phyloP scores from a whole-genome alignment of 2,888 invertebrate genomes.

The Synanthedon myopaeformis region DNA sequence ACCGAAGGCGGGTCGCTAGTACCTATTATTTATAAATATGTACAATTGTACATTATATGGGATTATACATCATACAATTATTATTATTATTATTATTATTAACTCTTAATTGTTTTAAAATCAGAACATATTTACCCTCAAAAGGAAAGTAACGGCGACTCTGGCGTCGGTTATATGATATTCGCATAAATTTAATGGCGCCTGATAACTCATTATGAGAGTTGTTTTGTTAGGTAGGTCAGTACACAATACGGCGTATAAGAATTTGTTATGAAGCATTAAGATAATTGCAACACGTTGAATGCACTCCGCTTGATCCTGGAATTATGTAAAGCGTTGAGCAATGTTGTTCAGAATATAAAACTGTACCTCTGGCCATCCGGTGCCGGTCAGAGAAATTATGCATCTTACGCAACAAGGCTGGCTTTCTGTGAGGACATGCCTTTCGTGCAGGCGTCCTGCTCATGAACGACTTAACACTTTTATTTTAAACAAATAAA shows the following conservation, averaged over 20 bases:
- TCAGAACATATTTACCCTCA: conserved; percentile 1
- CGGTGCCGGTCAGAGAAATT: conserved; percentile 35
- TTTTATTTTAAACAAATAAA: too few species aligned
- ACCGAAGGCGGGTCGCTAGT: too few species aligned
- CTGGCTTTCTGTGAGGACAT: conserved; percentile 33
- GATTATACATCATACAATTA: too few species aligned
- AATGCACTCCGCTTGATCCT: conserved; percentile 49
- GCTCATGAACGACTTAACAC: conserved; percentile 5
- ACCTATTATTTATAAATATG: too few species aligned
- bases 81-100: too few species aligned
- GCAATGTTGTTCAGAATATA: conserved; percentile 51
- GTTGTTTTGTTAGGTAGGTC: conserved; percentile 17
- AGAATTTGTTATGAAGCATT: conserved; percentile 20
- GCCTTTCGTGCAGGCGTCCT: conserved; percentile 9
- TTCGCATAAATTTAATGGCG: conserved; percentile 3
- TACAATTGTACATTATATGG: too few species aligned
- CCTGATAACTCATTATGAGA: conserved; percentile 3
- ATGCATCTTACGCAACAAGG: conserved; percentile 34
- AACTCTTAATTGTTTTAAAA: neutral
- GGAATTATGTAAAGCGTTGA: conserved; percentile 53
- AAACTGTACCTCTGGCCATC: conserved; percentile 34
- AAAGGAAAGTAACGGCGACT: conserved; percentile 4
- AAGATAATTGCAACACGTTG: conserved; percentile 50
- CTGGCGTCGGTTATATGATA: conserved; percentile 4
- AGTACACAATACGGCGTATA: conserved; percentile 26